These are phyloP conservation scores for Eonycteris spelaea DNA, from an alignment of 2,113 vertebrate genomes.

Conservation along the genomic window DNA sequence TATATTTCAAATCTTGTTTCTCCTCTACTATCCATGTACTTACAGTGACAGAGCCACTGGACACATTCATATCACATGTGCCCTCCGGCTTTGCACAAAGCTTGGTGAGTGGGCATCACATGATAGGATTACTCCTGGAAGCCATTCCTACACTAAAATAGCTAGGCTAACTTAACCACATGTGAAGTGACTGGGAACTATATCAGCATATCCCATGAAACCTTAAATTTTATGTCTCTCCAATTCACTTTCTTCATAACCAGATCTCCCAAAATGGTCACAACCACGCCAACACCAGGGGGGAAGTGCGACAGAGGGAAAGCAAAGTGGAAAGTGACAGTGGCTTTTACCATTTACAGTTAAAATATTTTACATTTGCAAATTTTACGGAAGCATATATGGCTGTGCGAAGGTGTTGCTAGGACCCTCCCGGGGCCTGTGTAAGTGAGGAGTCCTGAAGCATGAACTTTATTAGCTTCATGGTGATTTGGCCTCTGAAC, in stretches of 20 bases:
- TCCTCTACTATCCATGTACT: background rate
- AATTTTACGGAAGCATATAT: background rate
- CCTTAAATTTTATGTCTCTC: background rate
- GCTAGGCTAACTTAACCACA: background rate
- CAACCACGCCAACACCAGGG: background rate
- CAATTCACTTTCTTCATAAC: background rate
- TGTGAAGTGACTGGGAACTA: background rate
- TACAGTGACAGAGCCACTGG: background rate
- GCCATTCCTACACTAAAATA: background rate
- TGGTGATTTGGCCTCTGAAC: background rate
- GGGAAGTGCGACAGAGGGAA: background rate
- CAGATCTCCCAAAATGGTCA: background rate
- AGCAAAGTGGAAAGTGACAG: background rate
- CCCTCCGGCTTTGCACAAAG: background rate
- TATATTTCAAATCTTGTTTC: background rate
- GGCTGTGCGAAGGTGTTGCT: background rate
- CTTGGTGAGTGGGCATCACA: background rate
- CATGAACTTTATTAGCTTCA: background rate
- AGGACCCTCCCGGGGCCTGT: too few species aligned
- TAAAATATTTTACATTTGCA: background rate
- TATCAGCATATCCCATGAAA: background rate
- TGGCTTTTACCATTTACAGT: background rate
- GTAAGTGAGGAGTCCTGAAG: background rate
- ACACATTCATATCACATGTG: background rate
- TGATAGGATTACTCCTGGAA: background rate